Evolutionary conservation across 1,140 invertebrate species (phyloP), one percentile per base, ranked within the genome.

Genomic region (Cataglyphis hispanica): DNA sequence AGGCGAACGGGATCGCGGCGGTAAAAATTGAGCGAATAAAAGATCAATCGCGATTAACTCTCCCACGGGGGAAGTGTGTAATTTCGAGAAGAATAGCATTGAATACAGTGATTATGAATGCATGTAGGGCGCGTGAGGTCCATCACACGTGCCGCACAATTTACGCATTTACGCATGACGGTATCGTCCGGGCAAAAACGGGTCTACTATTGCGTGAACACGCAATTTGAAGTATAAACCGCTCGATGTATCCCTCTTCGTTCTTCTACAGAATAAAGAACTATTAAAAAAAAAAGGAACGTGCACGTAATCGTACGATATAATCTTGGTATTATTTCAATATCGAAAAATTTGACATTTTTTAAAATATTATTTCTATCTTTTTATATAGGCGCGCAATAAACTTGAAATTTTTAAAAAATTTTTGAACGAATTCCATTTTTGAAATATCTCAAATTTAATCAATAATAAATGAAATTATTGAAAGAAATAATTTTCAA

Each of bases 111-210:
- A 83, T 83, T 83, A 83, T 72, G 67, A 83, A 83, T 83, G 78
- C 67, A 83, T 83, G 78, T 83, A 83, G 78, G 78, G 67, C 78
- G 78, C 78, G 67, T 83, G 78, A 83, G 67, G 78, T 74, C 69
- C 58, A 75, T 86, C 81, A 86, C 80, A 84, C 85, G 80, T 72
- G 85, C 66, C 85, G 60, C 67, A n/a, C 81, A 86, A 84, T 78
- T 86, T 84, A 70, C 80, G 69, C 69, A 77, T 86, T 86, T 86
- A 86, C 77, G 75, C 84, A 80, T 81, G 84, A 85, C 76, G 53
- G 64, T 81, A 81, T 85, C 76, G 64, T 69, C 76, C 84, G 64
- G 19, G 27, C 64, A 85, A 85, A 85, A 85, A 85, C 53, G 40
- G 37, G 27, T 58, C 66, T 81, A 69, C 64, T 40, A 84, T 13